Conservation (phyloP, 1,140 invertebrate species). For the Aphidius ervi region DNA sequence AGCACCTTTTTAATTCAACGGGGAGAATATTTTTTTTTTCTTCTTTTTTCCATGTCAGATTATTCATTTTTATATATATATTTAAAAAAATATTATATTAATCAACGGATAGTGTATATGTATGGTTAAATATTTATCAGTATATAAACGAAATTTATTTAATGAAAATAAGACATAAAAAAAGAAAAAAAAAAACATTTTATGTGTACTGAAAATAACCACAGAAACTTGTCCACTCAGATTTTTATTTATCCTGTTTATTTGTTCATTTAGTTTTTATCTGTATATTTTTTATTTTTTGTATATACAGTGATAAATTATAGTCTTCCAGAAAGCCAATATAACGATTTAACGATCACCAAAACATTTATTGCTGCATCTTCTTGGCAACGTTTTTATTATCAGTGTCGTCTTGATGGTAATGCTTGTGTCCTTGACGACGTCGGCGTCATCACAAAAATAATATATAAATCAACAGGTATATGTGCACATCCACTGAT, state of each 20-base stretch:
- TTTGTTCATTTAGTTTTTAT: neutral
- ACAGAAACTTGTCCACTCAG: constrained; percentile 6
- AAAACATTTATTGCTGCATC: constrained; percentile 50
- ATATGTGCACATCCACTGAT: neutral
- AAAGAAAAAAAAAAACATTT: no score
- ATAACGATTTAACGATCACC: constrained; percentile 52
- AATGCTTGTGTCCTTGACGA: neutral
- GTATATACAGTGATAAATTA: constrained; percentile 22
- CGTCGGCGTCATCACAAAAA: neutral
- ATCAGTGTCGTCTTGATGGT: no score
- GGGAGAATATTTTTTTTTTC: no score
- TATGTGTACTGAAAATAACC: neutral
- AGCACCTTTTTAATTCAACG: no score
- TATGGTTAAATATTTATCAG: no score
- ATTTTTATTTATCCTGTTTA: constrained; percentile 10
- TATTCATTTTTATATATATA: no score
- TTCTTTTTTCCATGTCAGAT: no score
- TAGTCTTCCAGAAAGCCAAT: constrained; percentile 34
- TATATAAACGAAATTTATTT: no score
- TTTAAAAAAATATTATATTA: no score
- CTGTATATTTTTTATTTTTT: constrained; percentile 22
- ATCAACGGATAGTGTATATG: no score
- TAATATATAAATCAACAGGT: constrained; percentile 3
- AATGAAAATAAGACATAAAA: no score
- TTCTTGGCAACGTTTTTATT: constrained; percentile 19